Evolutionary conservation across 2,888 invertebrate genomes (phyloP).

Genomic region (Portevinia maculata): DNA sequence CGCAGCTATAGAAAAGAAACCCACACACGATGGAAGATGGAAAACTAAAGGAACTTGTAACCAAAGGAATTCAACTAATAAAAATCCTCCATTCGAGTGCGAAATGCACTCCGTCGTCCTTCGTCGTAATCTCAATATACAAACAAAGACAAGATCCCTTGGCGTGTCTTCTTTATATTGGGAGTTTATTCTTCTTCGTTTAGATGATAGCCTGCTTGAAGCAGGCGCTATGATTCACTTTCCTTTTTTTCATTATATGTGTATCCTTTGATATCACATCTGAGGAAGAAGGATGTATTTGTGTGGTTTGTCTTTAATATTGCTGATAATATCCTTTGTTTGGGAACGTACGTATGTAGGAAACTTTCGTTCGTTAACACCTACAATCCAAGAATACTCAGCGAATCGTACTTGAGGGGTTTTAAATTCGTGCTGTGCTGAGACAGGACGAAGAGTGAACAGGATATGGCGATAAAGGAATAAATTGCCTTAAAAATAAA

Average conservation of each 20-base stretch:
- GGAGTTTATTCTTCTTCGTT: slow-evolving; percentile 47
- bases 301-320: background rate
- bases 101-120: slow-evolving; percentile 77
- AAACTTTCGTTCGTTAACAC: too few relatives aligned
- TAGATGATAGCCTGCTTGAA: slow-evolving; percentile 61
- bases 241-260: slow-evolving; percentile 17
- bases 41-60: slow-evolving; percentile 42
- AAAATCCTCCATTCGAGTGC: slow-evolving; percentile 83
- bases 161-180: slow-evolving; percentile 25
- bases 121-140: slow-evolving; percentile 30
- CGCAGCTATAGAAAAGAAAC: background rate
- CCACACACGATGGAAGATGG: background rate
- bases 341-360: too few relatives aligned
- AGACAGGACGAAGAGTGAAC: too few relatives aligned
- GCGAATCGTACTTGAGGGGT: too few relatives aligned
- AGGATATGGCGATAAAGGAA: too few relatives aligned
- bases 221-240: slow-evolving; percentile 28
- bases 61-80: slow-evolving; percentile 83
- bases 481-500: too few relatives aligned
- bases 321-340: slow-evolving; percentile 23
- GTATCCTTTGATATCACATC: background rate
- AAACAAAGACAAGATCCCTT: slow-evolving; percentile 58
- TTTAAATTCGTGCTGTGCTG: too few relatives aligned
- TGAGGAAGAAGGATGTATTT: background rate
- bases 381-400: too few relatives aligned